Base-by-base conservation (phyloP, 2,797 vertebrate species). In the Aphelocoma californica region DNA sequence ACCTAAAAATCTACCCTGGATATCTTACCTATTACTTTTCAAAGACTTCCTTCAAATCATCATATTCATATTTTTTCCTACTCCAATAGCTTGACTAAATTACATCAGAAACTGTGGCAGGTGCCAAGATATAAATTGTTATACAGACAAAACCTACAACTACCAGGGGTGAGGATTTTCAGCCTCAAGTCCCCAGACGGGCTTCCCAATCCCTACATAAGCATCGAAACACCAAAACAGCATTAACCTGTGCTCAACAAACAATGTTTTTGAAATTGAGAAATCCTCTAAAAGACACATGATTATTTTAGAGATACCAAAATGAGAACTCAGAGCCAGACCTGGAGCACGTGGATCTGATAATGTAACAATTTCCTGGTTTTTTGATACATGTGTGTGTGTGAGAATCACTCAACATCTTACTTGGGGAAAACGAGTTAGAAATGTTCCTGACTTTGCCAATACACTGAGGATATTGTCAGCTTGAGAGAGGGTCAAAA, bases 21-120 rank as follows among this genome's bases (percentile, higher is more conserved):
- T 74, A 67, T 34, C 9, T 83, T 86, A 81, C 12, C 8, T 53
- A n/a, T 75, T 36, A 32, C 0, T 2, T 74, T 86, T 80, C 56
- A 45, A 82, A 83, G 48, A 51, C 48, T 91, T 95, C 60, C 64
- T 74, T 94, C 77, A 54, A 92, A 54, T 88, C 44, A 48, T 60
- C 45, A 32, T 31, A 79, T 72, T 87, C 61, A 10, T 42, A n/a
- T 51, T 65, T 91, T 74, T 86, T 71, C 19, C 38, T 86, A 54
- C 20, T 81, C 38, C 47, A 47, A 14, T 34, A 47, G 17, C 51
- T 51, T 53, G 44, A 38, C 69, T 78, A 81, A 58, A 62, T 58
- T 57, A 42, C n/a, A 56, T 47, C 42, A 73, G 48, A 58, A 71
- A 77, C 61, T 18, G 20, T 32, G 26, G 53, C 50, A 86, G 58